Evolutionary conservation across 2,797 vertebrate genomes (phyloP).

Genomic region (Falco peregrinus): DNA sequence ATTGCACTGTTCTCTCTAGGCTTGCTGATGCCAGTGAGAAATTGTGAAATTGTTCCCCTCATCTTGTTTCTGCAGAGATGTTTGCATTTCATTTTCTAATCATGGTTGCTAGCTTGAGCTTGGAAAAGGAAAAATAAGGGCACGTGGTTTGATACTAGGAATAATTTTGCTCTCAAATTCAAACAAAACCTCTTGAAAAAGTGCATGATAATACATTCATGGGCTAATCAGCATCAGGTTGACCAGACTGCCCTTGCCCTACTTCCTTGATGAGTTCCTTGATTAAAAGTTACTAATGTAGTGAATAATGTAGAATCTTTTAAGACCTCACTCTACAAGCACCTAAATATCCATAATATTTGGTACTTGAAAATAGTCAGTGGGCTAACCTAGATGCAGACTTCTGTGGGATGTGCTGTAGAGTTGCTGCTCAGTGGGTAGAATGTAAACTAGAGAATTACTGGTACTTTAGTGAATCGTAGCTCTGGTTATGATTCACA

Average conservation of each 20-base stretch:
- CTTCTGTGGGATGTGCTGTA: background rate
- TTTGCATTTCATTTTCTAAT: conserved; percentile 58
- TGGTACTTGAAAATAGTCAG: background rate
- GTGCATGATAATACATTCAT: background rate
- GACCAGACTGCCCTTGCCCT: background rate
- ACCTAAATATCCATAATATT: background rate
- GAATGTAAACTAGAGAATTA: background rate
- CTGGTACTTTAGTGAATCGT: background rate
- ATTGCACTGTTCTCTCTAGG: background rate
- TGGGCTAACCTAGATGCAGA: background rate
- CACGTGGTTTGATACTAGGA: background rate
- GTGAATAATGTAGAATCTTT: conserved; percentile 14
- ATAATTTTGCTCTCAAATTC: conserved; percentile 23
- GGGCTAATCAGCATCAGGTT: conserved; percentile 29
- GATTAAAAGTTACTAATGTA: conserved; percentile 28
- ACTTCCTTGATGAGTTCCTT: conserved; percentile 31
- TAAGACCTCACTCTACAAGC: background rate
- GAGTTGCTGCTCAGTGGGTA: background rate
- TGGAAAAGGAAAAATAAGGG: background rate
- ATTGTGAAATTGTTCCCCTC: background rate
- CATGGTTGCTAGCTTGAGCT: conserved; percentile 5
- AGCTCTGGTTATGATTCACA: background rate
- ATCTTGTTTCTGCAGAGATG: background rate
- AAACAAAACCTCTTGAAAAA: conserved; percentile 25
- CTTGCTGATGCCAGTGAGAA: background rate